Percentiles rank a stretch among this genome's conserved stretches.
Evolutionary conservation across 2,797 vertebrate genomes (phyloP).

Genomic region (Myioborus melanocephalus): DNA sequence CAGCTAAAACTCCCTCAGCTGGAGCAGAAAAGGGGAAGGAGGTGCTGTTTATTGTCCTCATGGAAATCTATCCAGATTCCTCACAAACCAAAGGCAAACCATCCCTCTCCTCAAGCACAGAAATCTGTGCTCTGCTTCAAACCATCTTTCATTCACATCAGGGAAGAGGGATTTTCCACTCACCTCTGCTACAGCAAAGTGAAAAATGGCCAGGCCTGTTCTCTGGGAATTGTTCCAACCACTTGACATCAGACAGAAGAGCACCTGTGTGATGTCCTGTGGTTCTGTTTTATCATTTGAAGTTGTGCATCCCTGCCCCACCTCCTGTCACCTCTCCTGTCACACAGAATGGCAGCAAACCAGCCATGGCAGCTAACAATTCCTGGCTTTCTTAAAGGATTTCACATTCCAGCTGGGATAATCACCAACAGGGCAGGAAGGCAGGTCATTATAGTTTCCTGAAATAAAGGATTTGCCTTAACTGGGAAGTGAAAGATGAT

Average conservation of each 20-base stretch:
- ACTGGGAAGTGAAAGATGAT: constrained; percentile 4
- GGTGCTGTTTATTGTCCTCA: not conserved
- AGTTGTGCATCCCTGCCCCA: not conserved
- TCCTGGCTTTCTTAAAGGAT: not conserved
- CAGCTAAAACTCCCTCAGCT: not conserved
- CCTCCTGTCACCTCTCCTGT: not conserved
- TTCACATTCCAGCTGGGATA: constrained; percentile 11
- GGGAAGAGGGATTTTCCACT: not conserved
- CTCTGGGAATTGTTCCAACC: not conserved
- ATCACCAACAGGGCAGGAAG: constrained; percentile 17
- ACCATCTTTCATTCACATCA: not conserved
- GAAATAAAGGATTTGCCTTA: constrained; percentile 3
- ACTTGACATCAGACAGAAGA: not conserved
- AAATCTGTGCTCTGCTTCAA: not conserved
- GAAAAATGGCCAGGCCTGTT: not conserved
- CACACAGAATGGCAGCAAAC: not conserved
- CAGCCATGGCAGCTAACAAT: rapidly evolving
- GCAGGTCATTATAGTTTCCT: constrained; percentile 52
- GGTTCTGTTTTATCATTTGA: not conserved
- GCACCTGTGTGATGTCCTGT: not conserved
- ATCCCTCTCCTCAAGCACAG: not conserved
- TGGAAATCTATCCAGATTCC: not conserved
- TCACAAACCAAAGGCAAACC: not conserved
- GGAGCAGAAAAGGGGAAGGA: not conserved
- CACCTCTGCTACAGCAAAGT: not conserved